Percentiles rank a stretch among this genome's conserved stretches.
phyloP scores from a whole-genome alignment of 2,888 invertebrate genomes.

The Drosophila eohydei region DNA sequence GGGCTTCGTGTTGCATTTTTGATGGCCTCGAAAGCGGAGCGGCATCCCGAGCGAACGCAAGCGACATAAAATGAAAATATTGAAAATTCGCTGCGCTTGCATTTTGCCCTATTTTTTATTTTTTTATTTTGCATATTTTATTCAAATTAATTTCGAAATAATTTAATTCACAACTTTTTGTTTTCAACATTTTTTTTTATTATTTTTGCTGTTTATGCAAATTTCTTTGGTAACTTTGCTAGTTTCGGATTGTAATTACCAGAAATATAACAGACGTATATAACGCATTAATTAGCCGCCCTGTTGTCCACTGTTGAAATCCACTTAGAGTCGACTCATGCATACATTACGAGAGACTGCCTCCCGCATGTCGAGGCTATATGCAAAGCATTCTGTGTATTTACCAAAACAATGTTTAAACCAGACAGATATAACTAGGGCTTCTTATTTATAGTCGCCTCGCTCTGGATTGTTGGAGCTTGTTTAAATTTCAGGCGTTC shows the following conservation, averaged over 20 bases:
- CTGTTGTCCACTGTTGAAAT: conserved; percentile 33
- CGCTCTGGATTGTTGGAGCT: conserved; percentile 27
- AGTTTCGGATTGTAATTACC: conserved; percentile 38
- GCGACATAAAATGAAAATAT: conserved; percentile 16
- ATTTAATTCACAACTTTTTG: conserved; percentile 47
- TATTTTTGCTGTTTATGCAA: conserved; percentile 61
- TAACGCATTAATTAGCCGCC: conserved; percentile 57
- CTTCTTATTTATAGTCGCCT: conserved; percentile 49
- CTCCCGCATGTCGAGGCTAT: background rate
- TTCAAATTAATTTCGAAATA: conserved; percentile 43
- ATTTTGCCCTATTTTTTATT: background rate
- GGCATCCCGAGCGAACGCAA: conserved; percentile 6
- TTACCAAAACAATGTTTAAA: background rate
- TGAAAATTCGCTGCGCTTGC: conserved; percentile 14
- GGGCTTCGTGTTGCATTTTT: conserved; percentile 26
- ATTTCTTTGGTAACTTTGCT: conserved; percentile 21
- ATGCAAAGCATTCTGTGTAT: conserved; percentile 18
- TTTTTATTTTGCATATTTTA: conserved; percentile 7
- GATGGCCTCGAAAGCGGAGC: conserved; percentile 30
- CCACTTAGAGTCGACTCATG: conserved; percentile 15
- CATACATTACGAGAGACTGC: conserved; percentile 16
- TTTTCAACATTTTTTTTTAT: conserved; percentile 5
- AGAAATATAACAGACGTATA: conserved; percentile 17
- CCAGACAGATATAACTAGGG: conserved; percentile 11
- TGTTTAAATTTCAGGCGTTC: conserved; percentile 40